Evolutionary conservation across 1,140 invertebrate species (phyloP), one percentile per base, ranked within the genome.

Genomic region (Eurosta solidaginis): DNA sequence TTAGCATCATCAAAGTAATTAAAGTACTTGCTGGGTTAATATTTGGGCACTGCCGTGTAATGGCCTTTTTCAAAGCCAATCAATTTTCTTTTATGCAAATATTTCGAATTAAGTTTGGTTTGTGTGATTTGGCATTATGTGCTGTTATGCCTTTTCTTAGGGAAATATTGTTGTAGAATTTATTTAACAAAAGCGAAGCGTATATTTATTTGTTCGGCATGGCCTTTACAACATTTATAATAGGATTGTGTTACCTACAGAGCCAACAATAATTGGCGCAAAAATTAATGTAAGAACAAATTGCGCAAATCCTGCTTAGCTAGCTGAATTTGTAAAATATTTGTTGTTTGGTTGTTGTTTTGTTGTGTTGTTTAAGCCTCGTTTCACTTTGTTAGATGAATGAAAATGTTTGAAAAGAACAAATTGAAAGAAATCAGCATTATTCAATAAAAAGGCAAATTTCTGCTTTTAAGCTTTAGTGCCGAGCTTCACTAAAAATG

Each of bases 51-150:
- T 59, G n/a, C 6, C 33, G 33, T 36, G n/a, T 40, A n/a, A n/a
- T 6, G 20, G 49, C 22, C 6, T 17, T 20, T 40, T 40, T 36
- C 40, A 33, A 40, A 17, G 59, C 5, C 59, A 68, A 68, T 68
- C 59, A 42, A 68, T 40, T 33, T 59, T 3, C 54, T 33, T 33
- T 68, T 68, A 33, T 40, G n/a, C 12, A n/a, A 2, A 40, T 20
- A 20, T 40, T 68, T 68, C n/a, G 59, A 40, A 29, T 68, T 40
- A 68, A 68, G 40, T 68, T 68, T 40, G n/a, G 33, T 68, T 68
- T 68, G 59, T 17, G 4, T 40, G 59, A 68, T 68, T 68, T 36
- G 29, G 20, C n/a, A 68, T 68, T 68, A 20, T 40, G 27, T 68
- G 40, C 33, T 14, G 4, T 40, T 40, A 40, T 59, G n/a, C 54